Percentiles rank a stretch among this genome's conserved stretches.
phyloP scores from a whole-genome alignment of 2,888 invertebrate species.

The Pseudanteris insignis region DNA sequence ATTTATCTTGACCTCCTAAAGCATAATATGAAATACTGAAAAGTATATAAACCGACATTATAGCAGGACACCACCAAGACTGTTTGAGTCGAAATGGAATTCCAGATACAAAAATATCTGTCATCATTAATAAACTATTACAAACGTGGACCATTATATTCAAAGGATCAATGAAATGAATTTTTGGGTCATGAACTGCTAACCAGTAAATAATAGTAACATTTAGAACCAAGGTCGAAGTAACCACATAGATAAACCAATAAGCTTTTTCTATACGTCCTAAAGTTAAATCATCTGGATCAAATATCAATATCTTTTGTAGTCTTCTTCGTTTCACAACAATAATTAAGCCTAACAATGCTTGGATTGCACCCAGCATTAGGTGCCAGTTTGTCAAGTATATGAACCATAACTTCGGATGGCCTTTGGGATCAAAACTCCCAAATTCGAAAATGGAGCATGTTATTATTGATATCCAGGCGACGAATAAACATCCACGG shows the following conservation, averaged over 20 bases:
- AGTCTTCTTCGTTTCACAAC: conserved; percentile 65
- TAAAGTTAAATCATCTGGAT: conserved; percentile 43
- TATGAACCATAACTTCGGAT: conserved; percentile 72
- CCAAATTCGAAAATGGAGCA: conserved; percentile 62
- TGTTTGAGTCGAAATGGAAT: conserved; percentile 77
- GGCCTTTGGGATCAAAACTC: conserved; percentile 47
- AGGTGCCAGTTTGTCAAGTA: conserved; percentile 82
- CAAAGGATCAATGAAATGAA: conserved; percentile 71
- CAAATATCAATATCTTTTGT: conserved; percentile 42
- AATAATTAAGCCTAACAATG: conserved; percentile 69
- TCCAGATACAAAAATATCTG: conserved; percentile 76
- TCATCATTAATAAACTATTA: conserved; percentile 78
- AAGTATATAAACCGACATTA: conserved; percentile 73
- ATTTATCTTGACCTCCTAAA: conserved; percentile 76
- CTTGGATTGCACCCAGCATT: conserved; percentile 70
- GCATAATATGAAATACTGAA: conserved; percentile 78
- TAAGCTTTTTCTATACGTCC: conserved; percentile 69
- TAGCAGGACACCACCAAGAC: conserved; percentile 72
- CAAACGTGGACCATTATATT: conserved; percentile 80
- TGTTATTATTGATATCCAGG: conserved; percentile 67
- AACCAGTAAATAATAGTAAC: conserved; percentile 82
- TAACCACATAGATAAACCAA: conserved; percentile 76
- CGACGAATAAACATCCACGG: conserved; percentile 70
- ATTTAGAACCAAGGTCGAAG: conserved; percentile 76
- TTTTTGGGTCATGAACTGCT: conserved; percentile 74